Percentiles rank a stretch among this genome's conserved stretches.
Evolutionary conservation across 2,113 vertebrate genomes (phyloP).

Genomic region (Strix uralensis): DNA sequence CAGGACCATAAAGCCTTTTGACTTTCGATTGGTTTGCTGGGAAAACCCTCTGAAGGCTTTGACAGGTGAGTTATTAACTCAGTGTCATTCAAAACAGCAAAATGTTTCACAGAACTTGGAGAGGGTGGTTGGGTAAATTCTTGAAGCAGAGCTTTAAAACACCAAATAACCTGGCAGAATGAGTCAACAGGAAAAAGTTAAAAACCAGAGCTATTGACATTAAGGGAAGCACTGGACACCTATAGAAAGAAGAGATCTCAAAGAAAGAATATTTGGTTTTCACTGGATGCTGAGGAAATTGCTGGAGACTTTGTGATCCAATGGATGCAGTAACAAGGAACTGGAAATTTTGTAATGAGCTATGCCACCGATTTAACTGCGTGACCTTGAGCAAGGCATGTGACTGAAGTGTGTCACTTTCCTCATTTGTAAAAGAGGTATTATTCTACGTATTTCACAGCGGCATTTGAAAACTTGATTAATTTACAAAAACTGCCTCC

Average conservation of each 20-base stretch:
- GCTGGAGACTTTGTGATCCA: neutral
- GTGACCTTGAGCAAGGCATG: neutral
- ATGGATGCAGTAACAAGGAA: neutral
- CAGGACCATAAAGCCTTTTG: neutral
- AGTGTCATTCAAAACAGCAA: neutral
- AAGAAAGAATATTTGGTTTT: neutral
- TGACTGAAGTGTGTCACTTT: neutral
- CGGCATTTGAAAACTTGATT: neutral
- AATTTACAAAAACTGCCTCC: conserved; percentile 45
- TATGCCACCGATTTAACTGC: neutral
- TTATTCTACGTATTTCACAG: neutral
- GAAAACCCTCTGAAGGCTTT: neutral
- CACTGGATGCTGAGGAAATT: neutral
- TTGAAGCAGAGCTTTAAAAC: neutral
- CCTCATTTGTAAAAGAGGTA: neutral
- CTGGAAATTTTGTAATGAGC: neutral
- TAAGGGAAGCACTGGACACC: neutral
- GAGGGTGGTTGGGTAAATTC: neutral
- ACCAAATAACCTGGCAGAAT: neutral
- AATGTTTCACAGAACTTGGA: neutral
- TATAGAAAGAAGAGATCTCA: neutral
- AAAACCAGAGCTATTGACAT: neutral
- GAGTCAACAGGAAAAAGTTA: neutral
- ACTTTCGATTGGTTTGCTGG: neutral
- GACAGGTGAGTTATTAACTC: neutral